phyloP scores from a whole-genome alignment of 2,113 vertebrate genomes.

The Oxyura jamaicensis region DNA sequence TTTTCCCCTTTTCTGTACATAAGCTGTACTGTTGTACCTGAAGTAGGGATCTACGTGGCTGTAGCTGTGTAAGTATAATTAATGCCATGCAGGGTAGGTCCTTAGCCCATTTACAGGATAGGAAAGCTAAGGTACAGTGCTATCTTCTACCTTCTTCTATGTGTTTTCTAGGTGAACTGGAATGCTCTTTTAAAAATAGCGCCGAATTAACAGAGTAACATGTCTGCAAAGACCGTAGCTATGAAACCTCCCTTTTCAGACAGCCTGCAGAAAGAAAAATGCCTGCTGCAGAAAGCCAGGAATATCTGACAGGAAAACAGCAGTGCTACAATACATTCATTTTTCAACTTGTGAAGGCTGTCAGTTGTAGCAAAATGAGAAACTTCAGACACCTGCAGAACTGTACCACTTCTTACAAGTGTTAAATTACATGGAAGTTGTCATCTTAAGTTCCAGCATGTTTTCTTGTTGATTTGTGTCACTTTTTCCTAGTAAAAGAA shows the following conservation, averaged over 20 bases:
- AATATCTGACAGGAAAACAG: background rate
- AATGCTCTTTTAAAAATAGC: constrained; percentile 19
- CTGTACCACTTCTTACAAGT: background rate
- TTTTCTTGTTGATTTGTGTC: constrained; percentile 38
- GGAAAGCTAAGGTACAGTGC: background rate
- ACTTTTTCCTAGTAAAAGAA: constrained; percentile 7
- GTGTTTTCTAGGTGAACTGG: constrained; percentile 38
- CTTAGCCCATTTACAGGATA: background rate
- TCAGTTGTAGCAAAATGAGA: constrained; percentile 4
- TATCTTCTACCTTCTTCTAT: background rate
- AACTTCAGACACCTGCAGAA: background rate
- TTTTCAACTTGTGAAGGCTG: background rate
- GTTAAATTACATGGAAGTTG: background rate
- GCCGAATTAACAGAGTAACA: background rate
- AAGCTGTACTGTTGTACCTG: background rate
- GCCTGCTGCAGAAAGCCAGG: background rate
- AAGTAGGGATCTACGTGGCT: background rate
- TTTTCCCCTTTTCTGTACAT: background rate
- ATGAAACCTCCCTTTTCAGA: background rate
- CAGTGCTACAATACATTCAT: background rate
- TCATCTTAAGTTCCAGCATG: constrained; percentile 21
- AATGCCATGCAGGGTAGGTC: background rate
- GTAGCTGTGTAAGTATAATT: background rate
- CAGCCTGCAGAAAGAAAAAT: background rate
- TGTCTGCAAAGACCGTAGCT: background rate